Evolutionary conservation across 2,888 invertebrate species (phyloP), one percentile per base, ranked within the genome.

Genomic region (Meandrusa payeni): DNA sequence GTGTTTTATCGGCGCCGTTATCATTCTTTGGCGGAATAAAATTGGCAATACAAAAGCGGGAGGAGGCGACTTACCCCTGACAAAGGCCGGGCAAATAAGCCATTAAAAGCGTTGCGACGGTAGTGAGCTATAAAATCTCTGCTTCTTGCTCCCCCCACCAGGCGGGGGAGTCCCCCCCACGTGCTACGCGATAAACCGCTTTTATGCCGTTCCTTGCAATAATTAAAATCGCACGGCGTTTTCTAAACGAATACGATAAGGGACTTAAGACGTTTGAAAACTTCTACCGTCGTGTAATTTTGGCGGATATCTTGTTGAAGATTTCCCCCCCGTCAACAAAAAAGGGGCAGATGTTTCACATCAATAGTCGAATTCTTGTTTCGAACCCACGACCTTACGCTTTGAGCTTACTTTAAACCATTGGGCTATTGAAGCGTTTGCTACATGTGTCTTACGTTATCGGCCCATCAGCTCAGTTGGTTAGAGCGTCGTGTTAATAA

Each of bases 31-130:
- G 52, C 54, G 53, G 66, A 81, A 82, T 79, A 79, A 85, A 85
- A 83, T 80, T 66, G 73, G 68, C 75, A 67, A 80, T 75, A 77
- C 75, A 77, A 76, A 74, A 62, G 65, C 61, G 68, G 71, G 70
- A 50, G 61, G 61, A 52, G 64, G 65, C 58, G 51, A 64, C 53
- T 67, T 68, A 67, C 71, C 73, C 76, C 67, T 50, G 50, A 68
- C 76, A 76, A 77, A 76, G 79, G 82, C 80, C 72, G 70, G 73
- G 78, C 77, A 86, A 86, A 85, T 86, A 86, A 86, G 85, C 86
- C 81, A 86, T 87, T 85, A 86, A 83, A 83, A 83, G 79, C 82
- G 76, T 75, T 72, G 78, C 77, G 76, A 78, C 77, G 79, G 73
- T 71, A 68, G 70, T 73, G 68, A 69, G 78, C 86, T 85, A 85